These are phyloP conservation scores for Cheirogaleus major DNA, from an alignment of 2,797 vertebrate genomes.

Conservation along the genomic window DNA sequence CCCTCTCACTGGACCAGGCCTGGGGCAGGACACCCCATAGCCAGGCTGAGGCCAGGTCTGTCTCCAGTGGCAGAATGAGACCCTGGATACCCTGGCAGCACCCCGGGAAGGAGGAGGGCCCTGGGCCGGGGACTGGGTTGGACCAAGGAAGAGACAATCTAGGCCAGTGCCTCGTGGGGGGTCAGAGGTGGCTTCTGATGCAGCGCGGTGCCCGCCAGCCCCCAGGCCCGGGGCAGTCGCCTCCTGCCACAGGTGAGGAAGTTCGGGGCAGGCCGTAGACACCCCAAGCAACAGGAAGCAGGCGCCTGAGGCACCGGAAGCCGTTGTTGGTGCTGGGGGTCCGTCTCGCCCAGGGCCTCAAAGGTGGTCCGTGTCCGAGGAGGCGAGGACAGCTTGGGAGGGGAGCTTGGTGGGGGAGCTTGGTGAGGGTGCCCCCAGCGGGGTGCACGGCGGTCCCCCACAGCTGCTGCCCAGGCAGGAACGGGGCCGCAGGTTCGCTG, in stretches of 20 bases:
- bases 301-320: background rate
- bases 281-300: too few relatives aligned
- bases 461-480: background rate
- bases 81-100: too few relatives aligned
- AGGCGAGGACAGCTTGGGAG: background rate
- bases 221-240: background rate
- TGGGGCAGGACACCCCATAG: background rate
- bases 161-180: background rate
- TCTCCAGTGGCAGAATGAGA: background rate
- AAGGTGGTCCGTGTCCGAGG: too few relatives aligned
- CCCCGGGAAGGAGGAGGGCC: background rate
- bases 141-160: background rate
- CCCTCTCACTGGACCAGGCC: background rate
- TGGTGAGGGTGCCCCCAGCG: fast-evolving
- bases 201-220: background rate
- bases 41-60: background rate
- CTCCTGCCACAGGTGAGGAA: background rate
- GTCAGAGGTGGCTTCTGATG: background rate
- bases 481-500: background rate
- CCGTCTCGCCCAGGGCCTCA: background rate
- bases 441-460: background rate
- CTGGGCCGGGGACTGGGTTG: too few relatives aligned
- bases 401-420: too few relatives aligned
- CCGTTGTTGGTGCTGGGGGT: background rate
- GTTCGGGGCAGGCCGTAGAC: background rate